These are phyloP conservation scores for Polietes domitor DNA, from an alignment of 2,888 invertebrate species.

Conservation along the genomic window DNA sequence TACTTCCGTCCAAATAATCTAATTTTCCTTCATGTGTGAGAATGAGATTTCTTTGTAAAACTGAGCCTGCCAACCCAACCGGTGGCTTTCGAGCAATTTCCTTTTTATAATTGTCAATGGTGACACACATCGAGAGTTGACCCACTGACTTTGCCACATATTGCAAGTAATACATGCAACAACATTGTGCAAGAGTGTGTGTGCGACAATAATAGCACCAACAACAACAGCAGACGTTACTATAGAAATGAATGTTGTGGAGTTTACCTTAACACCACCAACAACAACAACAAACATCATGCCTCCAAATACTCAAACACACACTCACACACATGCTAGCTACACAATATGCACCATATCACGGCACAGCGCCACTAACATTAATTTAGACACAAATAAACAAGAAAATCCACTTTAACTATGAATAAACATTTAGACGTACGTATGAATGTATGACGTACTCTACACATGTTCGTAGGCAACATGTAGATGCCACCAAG, in stretches of 20 bases:
- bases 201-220: slow-evolving; percentile 14
- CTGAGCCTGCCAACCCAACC: slow-evolving; percentile 19
- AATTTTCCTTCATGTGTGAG: not conserved
- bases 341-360: slow-evolving; percentile 21
- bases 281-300: not conserved
- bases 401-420: slow-evolving; percentile 63
- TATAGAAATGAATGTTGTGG: slow-evolving; percentile 52
- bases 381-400: slow-evolving; percentile 66
- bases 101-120: slow-evolving; percentile 55
- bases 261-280: slow-evolving; percentile 38
- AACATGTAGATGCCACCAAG: slow-evolving; percentile 19
- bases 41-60: not conserved
- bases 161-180: slow-evolving; percentile 57
- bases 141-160: slow-evolving; percentile 65
- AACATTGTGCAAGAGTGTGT: slow-evolving; percentile 38
- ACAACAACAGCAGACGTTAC: slow-evolving; percentile 20
- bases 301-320: not conserved
- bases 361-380: slow-evolving; percentile 4
- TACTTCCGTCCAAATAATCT: too few species aligned
- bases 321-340: slow-evolving; percentile 11
- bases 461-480: not conserved
- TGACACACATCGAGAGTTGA: slow-evolving; percentile 64
- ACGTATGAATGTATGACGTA: not conserved
- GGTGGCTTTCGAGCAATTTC: slow-evolving; percentile 47
- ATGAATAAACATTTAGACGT: not conserved